A percentile compares a stretch with the other conserved stretches of the same genome.
phyloP scores from a whole-genome alignment of 2,797 vertebrate species.

The Hylomyscus alleni region DNA sequence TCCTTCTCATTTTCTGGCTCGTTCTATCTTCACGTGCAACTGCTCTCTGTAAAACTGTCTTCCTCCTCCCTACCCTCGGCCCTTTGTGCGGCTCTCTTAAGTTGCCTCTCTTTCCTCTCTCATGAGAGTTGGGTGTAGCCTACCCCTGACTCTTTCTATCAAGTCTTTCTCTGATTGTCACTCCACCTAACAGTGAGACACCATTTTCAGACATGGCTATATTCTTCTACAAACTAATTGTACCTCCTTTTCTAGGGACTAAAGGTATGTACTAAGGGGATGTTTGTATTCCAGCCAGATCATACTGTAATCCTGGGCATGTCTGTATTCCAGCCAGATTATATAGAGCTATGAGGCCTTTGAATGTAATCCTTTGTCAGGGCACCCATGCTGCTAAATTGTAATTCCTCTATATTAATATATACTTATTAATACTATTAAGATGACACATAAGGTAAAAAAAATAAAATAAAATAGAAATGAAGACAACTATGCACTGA shows the following conservation, averaged over 20 bases:
- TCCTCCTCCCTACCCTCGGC: accelerated
- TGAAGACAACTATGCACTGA: background rate
- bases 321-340: background rate
- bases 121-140: background rate
- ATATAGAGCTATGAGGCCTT: background rate
- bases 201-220: background rate
- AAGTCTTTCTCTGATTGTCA: background rate
- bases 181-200: background rate
- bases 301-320: background rate
- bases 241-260: background rate
- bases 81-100: background rate
- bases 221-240: background rate
- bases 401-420: background rate
- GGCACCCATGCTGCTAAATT: background rate
- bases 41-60: background rate
- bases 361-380: background rate
- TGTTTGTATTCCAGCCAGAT: background rate
- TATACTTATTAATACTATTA: background rate
- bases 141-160: background rate
- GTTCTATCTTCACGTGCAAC: background rate
- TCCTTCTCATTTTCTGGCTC: background rate
- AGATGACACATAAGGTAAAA: background rate
- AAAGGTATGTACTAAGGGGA: background rate
- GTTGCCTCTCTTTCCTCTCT: background rate
- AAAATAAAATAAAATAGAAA: background rate